phyloP scores from a whole-genome alignment of 92 coral and sea anemone genomes.

The Meandrina meandrites region DNA sequence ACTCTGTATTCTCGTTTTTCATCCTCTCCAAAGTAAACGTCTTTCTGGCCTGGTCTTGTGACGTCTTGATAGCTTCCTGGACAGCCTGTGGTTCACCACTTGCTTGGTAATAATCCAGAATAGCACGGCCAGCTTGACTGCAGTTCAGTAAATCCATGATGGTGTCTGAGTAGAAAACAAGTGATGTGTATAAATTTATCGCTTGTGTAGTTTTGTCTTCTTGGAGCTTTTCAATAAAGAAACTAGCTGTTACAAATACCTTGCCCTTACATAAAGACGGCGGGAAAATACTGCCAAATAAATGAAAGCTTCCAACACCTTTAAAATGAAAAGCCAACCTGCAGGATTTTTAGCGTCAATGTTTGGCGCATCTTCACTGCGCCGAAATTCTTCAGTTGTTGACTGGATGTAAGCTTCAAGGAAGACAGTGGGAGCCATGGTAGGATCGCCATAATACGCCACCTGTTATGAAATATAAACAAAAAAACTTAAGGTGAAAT shows the following conservation, averaged over 20 bases:
- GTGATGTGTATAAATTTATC: background rate
- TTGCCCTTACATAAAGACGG: too few species aligned
- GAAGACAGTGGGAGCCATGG: slow-evolving; percentile 44
- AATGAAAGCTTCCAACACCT: too few species aligned
- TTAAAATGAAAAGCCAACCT: too few species aligned
- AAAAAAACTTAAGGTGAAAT: background rate
- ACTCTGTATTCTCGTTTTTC: background rate
- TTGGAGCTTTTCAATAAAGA: too few species aligned
- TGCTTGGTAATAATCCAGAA: slow-evolving; percentile 52
- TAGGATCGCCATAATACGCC: slow-evolving; percentile 61
- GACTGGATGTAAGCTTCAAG: slow-evolving; percentile 54
- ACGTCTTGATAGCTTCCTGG: slow-evolving; percentile 50
- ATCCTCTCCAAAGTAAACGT: background rate
- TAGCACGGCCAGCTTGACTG: slow-evolving; percentile 52
- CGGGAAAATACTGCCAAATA: too few species aligned
- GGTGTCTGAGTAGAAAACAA: slow-evolving; percentile 34
- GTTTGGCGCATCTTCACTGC: slow-evolving; percentile 46
- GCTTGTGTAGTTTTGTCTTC: too few species aligned
- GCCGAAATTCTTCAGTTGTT: slow-evolving; percentile 55
- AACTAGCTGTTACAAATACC: too few species aligned
- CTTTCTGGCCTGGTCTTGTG: background rate
- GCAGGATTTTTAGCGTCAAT: slow-evolving; percentile 64
- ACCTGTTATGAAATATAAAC: slow-evolving; percentile 27
- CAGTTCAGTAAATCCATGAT: slow-evolving; percentile 59
- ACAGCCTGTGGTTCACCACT: slow-evolving; percentile 66